Evolutionary conservation across 2,888 invertebrate genomes (phyloP).

Genomic region (Scaptomyza cyrtandrae): DNA sequence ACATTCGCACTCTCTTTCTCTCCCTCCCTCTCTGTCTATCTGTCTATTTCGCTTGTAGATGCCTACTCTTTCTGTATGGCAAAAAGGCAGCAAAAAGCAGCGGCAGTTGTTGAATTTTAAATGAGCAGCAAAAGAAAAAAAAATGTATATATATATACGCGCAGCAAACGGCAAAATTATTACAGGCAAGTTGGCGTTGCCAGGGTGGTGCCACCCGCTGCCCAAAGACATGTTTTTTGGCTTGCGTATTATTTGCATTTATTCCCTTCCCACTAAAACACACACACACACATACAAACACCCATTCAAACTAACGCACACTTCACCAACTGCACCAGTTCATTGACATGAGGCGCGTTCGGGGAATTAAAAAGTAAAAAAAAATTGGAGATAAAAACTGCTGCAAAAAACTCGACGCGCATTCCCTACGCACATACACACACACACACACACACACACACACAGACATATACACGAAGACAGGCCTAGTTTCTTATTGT

Average conservation of each 20-base stretch:
- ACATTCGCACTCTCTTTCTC: constrained; percentile 1
- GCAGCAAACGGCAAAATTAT: constrained; percentile 72
- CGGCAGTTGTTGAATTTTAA: constrained; percentile 79
- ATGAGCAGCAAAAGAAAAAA: constrained; percentile 59
- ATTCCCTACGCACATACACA: constrained; percentile 46
- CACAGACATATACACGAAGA: constrained; percentile 35
- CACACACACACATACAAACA: constrained; percentile 22
- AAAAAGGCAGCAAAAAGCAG: constrained; percentile 30
- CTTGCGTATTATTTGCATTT: constrained; percentile 68
- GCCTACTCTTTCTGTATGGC: constrained; percentile 18
- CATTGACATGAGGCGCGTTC: constrained; percentile 69
- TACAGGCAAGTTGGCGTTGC: constrained; percentile 49
- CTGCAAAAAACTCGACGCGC: constrained; percentile 58
- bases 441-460: no score
- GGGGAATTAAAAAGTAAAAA: constrained; percentile 62
- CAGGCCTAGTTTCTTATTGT: constrained; percentile 73
- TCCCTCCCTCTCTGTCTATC: not conserved
- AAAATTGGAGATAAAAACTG: constrained; percentile 39
- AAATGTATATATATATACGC: constrained; percentile 13
- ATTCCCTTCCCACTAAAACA: constrained; percentile 26
- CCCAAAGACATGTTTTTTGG: constrained; percentile 74
- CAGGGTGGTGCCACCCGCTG: constrained; percentile 27
- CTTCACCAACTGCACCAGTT: constrained; percentile 49
- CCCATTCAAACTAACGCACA: constrained; percentile 21
- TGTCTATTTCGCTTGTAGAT: constrained; percentile 1